Evolutionary conservation across 2,113 vertebrate species (phyloP), one percentile per base, ranked within the genome.

Genomic region (Protobothrops flavoviridis): DNA sequence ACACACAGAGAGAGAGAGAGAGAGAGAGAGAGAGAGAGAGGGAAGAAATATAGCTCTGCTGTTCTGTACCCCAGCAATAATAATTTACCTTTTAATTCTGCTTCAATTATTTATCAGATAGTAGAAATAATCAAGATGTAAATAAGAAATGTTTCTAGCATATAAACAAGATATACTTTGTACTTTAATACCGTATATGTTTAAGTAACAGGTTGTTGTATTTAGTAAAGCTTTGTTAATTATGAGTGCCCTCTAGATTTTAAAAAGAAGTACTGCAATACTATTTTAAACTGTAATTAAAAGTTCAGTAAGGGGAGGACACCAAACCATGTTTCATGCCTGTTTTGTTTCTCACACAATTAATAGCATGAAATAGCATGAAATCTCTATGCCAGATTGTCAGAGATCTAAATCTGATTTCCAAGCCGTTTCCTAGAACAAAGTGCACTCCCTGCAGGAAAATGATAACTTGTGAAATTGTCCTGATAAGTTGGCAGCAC

Each of bases 181-280:
- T 55, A 85, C 6, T 33, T 64, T 85, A 56, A 53, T 56, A 55
- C 0, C 0, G 45, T 6, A 48, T 45, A 39, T 43, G n/a, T 85
- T 55, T 85, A 24, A 26, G 12, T 56, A 50, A 91, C 91, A 57
- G 5, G 59, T 17, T 52, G 81, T 11, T 11, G 59, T 81, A 50
- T 52, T 64, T 85, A 39, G 43, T 45, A 91, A 81, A 24, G 2
- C 0, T 29, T 95, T 89, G 48, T 23, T 55, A 52, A 23, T 92
- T 23, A n/a, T 55, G 17, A 92, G 85, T 93, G 95, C 94, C 94
- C 92, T 95, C 95, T 95, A 94, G 91, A 90, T 93, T 50, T 93
- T 45, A 74, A 15, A 4, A 26, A 26, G 29, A 85, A 69, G 93
- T 94, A 95, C 11, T 86, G 74, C n/a, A 87, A 13, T 53, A 24